A percentile compares a stretch with the other conserved stretches of the same genome.
Conservation (phyloP, 2,113 vertebrate species). For the Gymnarchus niloticus region DNA sequence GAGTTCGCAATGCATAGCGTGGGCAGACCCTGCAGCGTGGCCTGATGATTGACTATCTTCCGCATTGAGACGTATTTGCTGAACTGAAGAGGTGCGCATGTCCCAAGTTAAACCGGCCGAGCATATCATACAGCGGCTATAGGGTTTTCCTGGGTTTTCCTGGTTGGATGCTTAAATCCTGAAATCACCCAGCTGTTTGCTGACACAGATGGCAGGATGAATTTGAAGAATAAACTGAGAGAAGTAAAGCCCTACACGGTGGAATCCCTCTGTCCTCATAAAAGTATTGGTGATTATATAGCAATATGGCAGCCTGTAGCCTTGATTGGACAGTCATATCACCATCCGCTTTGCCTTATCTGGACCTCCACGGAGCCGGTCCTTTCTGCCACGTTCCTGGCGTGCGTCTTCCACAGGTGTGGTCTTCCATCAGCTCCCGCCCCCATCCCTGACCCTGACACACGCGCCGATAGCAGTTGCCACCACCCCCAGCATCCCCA, state of each 20-base stretch:
- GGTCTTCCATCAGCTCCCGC: conserved; percentile 47
- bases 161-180: background rate
- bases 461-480: conserved; percentile 12
- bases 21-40: too few relatives aligned
- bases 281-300: background rate
- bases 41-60: too few relatives aligned
- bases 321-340: conserved; percentile 57
- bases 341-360: conserved; percentile 45
- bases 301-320: conserved; percentile 35
- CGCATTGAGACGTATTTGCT: too few relatives aligned
- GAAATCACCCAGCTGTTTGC: background rate
- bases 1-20: too few relatives aligned
- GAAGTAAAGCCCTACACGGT: background rate
- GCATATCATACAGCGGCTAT: background rate
- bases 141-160: background rate
- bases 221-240: background rate
- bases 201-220: background rate
- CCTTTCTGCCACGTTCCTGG: conserved; percentile 61
- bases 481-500: background rate
- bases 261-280: background rate
- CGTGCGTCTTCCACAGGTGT: conserved; percentile 69
- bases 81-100: too few relatives aligned
- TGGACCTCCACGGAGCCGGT: conserved; percentile 42
- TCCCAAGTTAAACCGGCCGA: background rate
- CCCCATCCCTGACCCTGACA: conserved; percentile 63